Evolutionary conservation across 2,888 invertebrate species (phyloP), one percentile per base, ranked within the genome.

Genomic region (Incurvaria masculella): DNA sequence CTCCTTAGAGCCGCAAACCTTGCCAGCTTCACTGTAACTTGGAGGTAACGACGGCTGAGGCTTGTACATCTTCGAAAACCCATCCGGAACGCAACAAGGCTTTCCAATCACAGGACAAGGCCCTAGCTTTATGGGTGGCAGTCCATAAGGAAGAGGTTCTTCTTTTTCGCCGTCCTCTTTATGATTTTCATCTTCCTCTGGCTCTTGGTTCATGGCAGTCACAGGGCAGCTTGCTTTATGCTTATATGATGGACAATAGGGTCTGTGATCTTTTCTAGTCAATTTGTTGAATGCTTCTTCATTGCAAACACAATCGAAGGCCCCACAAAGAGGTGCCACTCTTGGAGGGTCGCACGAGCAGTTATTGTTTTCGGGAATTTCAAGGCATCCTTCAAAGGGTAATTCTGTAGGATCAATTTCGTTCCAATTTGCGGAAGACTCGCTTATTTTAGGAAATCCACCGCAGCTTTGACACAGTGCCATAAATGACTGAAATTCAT

Each of bases 1-100:
- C 55, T 78, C 76, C 54, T 70, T 75, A 1, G 78, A 74, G 55
- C 78, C 78, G 53, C 78, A 78, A 6, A 78, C 66, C 64, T 76
- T 76, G 5, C 76, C 76, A 2, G 70, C 70, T 19, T 72, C 66
- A 44, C 65, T 66, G 51, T 71, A 72, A 52, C 74, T 76, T 0
- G 69, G 67, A 6, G 73, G 75, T 46, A 58, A 57, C 2, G 64
- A 49, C 33, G 72, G 65, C 47, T 65, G 51, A 23, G 23, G 5
- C 5, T 23, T 23, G 23, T 6, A 23, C 5, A 78, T 76, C 52
- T 66, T 69, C 16, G 74, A 68, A 47, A 74, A 78, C 17, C 78
- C 78, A 50, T 78, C 76, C 14, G 76, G 72, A 1, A 68, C 66
- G 14, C 68, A 56, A 49, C 78, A 78, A 14, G 78, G 78, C 54